Percentiles rank a stretch among this genome's conserved stretches.
phyloP scores from a whole-genome alignment of 2,113 vertebrate genomes.

The Polypterus senegalus region DNA sequence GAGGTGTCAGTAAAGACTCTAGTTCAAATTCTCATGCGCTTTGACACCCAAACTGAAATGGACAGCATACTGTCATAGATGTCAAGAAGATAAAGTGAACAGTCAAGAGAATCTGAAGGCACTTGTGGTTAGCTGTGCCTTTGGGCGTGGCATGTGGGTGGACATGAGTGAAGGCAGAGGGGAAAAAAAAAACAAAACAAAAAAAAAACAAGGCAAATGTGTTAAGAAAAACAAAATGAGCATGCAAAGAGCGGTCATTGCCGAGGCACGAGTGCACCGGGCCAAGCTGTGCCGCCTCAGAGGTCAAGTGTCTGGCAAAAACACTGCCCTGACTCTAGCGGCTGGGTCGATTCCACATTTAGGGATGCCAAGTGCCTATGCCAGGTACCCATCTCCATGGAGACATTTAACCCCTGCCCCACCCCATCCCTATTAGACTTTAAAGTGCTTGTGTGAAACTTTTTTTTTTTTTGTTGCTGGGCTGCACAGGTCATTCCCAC shows the following conservation, averaged over 20 bases:
- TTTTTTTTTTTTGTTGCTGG: conserved; percentile 28
- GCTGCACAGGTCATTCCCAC: conserved; percentile 19
- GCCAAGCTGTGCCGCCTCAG: conserved; percentile 1
- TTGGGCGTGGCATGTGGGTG: conserved; percentile 35
- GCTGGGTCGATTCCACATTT: neutral
- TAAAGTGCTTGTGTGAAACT: conserved; percentile 53
- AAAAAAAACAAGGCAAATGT: conserved; percentile 40
- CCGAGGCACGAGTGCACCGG: conserved; percentile 25
- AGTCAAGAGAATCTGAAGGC: conserved; percentile 53
- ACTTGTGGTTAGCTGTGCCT: conserved; percentile 59
- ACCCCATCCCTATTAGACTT: conserved; percentile 41
- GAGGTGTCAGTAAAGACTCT: conserved; percentile 48
- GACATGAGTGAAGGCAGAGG: conserved; percentile 23
- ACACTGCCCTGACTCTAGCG: neutral
- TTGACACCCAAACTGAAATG: conserved; percentile 26
- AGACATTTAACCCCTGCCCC: conserved; percentile 40
- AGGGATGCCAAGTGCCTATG: conserved; percentile 62
- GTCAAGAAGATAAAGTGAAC: conserved; percentile 12
- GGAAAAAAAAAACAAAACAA: conserved; percentile 6
- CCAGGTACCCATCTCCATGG: conserved; percentile 32
- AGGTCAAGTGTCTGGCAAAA: neutral
- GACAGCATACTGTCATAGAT: conserved; percentile 36
- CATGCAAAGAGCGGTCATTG: conserved; percentile 4
- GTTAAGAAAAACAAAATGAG: conserved; percentile 27
- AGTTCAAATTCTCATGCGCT: conserved; percentile 28